These are phyloP conservation scores for Polydrusus tereticollis DNA, from an alignment of 2,888 invertebrate genomes.

Conservation along the genomic window DNA sequence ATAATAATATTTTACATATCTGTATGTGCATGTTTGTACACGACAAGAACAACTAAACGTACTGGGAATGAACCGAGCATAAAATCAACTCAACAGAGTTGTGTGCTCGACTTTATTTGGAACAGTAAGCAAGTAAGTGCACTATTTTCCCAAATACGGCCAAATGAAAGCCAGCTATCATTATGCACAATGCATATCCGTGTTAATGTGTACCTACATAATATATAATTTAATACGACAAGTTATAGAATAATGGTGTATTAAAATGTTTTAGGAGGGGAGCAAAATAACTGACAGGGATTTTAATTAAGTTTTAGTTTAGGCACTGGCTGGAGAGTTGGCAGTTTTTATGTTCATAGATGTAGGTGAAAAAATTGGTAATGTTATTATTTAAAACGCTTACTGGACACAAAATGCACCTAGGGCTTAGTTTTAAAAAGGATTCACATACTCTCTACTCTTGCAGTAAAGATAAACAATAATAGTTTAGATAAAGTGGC, in stretches of 20 bases:
- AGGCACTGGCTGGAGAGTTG: too few species aligned
- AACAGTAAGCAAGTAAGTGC: background rate
- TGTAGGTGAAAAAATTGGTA: slow-evolving; percentile 75
- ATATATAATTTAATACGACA: too few species aligned
- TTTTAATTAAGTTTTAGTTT: too few species aligned
- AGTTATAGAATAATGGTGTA: background rate
- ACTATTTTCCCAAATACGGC: background rate
- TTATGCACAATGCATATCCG: background rate
- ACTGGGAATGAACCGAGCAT: background rate
- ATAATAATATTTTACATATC: background rate
- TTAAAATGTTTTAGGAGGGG: too few species aligned
- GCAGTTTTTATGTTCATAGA: too few species aligned
- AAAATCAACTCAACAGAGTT: background rate
- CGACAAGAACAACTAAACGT: slow-evolving; percentile 2
- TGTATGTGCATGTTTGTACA: background rate
- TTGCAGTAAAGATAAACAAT: slow-evolving; percentile 80
- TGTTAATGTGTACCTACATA: background rate
- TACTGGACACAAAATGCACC: slow-evolving; percentile 83
- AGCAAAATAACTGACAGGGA: too few species aligned
- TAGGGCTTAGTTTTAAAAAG: slow-evolving; percentile 86
- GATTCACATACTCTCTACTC: slow-evolving; percentile 89
- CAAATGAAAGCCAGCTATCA: background rate
- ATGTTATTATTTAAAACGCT: slow-evolving; percentile 87
- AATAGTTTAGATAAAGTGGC: slow-evolving; percentile 96
- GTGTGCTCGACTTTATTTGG: background rate